Evolutionary conservation across 2,888 invertebrate genomes (phyloP).

Genomic region (Schrankia costaestrigalis): DNA sequence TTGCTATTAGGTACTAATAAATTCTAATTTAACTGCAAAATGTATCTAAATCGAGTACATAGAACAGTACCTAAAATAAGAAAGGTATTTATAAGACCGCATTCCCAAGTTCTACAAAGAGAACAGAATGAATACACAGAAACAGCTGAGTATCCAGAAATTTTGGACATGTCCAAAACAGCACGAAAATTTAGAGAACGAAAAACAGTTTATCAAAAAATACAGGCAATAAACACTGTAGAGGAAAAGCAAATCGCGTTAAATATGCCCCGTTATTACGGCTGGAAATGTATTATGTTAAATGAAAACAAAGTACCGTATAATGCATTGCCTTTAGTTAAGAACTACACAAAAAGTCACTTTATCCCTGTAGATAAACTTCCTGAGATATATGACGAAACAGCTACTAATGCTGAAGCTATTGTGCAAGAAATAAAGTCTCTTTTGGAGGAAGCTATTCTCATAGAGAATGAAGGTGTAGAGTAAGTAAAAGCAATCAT

Average conservation of each 20-base stretch:
- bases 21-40: no score
- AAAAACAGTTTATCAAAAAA: constrained; percentile 76
- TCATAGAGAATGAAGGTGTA: constrained; percentile 81
- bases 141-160: constrained; percentile 80
- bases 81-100: constrained; percentile 37
- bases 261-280: constrained; percentile 91
- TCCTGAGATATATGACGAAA: constrained; percentile 80
- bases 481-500: no score
- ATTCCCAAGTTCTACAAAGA: constrained; percentile 49
- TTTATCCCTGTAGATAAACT: constrained; percentile 80
- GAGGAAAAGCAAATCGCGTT: constrained; percentile 92
- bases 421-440: constrained; percentile 77
- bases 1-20: no score
- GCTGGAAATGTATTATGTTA: constrained; percentile 84
- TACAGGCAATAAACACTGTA: constrained; percentile 84
- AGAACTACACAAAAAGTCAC: constrained; percentile 90
- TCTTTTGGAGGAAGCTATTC: constrained; percentile 82
- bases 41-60: constrained; percentile 57
- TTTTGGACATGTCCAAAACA: constrained; percentile 79
- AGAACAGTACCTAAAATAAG: constrained; percentile 58
- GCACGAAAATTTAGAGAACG: constrained; percentile 71
- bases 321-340: constrained; percentile 84
- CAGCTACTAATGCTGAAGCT: constrained; percentile 66
- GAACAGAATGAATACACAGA: constrained; percentile 68
- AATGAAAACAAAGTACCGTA: constrained; percentile 83